phyloP scores from a whole-genome alignment of 2,113 vertebrate species.

The Grammomys surdaster region DNA sequence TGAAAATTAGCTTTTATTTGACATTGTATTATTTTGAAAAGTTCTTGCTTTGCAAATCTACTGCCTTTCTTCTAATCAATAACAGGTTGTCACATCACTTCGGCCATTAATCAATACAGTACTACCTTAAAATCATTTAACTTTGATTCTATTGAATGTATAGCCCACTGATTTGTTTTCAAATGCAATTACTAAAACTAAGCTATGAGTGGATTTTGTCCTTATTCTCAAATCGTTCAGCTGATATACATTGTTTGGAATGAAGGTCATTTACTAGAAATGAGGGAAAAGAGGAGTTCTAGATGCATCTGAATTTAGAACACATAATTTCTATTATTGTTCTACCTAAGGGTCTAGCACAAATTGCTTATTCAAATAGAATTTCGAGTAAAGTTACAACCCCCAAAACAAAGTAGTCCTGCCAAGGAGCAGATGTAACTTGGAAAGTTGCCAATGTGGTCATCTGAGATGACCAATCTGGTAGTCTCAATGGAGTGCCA shows the following conservation, averaged over 20 bases:
- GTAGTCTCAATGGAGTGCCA: constrained; percentile 20
- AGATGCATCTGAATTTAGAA: constrained; percentile 11
- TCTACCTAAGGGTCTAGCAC: background rate
- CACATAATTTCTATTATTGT: background rate
- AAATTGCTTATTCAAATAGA: background rate
- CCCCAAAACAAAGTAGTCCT: background rate
- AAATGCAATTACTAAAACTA: background rate
- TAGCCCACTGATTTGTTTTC: background rate
- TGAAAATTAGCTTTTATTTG: background rate
- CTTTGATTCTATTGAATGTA: background rate
- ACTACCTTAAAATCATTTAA: background rate
- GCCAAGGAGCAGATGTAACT: background rate
- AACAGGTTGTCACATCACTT: background rate
- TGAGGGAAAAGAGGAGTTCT: background rate
- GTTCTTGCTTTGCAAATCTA: background rate
- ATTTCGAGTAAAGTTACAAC: background rate
- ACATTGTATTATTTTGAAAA: background rate
- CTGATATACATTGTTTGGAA: background rate
- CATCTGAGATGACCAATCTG: background rate
- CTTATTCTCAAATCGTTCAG: background rate
- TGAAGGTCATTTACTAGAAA: background rate
- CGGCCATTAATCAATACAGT: background rate
- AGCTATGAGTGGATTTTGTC: background rate
- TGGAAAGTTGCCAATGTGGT: constrained; percentile 46
- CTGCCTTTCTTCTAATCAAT: background rate